These are phyloP conservation scores for Spodoptera exigua DNA, from an alignment of 2,888 invertebrate genomes.

Conservation along the genomic window DNA sequence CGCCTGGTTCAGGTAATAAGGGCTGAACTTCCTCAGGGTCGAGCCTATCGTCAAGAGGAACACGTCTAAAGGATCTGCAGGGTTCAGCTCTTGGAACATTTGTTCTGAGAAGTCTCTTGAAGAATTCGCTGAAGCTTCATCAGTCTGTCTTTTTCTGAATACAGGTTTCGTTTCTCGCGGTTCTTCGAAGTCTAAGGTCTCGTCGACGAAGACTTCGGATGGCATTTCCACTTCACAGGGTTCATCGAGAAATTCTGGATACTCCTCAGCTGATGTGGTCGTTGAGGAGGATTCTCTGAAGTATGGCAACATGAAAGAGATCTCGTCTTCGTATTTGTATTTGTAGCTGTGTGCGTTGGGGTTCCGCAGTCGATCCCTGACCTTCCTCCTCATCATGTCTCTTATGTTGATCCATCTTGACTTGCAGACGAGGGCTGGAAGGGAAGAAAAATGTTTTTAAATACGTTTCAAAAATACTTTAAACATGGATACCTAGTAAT, in stretches of 20 bases:
- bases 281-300: conserved; percentile 67
- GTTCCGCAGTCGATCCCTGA: conserved; percentile 72
- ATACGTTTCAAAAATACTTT: background rate
- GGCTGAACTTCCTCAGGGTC: conserved; percentile 77
- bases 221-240: conserved; percentile 68
- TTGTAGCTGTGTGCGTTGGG: conserved; percentile 70
- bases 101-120: conserved; percentile 47
- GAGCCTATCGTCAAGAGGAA: conserved; percentile 80
- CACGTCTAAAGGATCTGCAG: conserved; percentile 78
- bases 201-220: conserved; percentile 66
- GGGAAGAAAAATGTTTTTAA: background rate
- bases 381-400: conserved; percentile 81
- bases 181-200: conserved; percentile 65
- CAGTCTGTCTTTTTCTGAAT: conserved; percentile 59
- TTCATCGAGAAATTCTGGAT: conserved; percentile 67
- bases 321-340: conserved; percentile 82
- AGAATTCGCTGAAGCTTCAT: conserved; percentile 26
- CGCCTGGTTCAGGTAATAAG: conserved; percentile 82
- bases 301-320: conserved; percentile 77
- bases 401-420: conserved; percentile 82
- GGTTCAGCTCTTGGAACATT: conserved; percentile 68
- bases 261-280: conserved; percentile 62
- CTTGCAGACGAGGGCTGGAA: conserved; percentile 78
- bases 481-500: too few species aligned
- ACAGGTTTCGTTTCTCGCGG: conserved; percentile 69